These are phyloP conservation scores for Ylistrum balloti DNA, from an alignment of 1,140 invertebrate species.

Conservation along the genomic window DNA sequence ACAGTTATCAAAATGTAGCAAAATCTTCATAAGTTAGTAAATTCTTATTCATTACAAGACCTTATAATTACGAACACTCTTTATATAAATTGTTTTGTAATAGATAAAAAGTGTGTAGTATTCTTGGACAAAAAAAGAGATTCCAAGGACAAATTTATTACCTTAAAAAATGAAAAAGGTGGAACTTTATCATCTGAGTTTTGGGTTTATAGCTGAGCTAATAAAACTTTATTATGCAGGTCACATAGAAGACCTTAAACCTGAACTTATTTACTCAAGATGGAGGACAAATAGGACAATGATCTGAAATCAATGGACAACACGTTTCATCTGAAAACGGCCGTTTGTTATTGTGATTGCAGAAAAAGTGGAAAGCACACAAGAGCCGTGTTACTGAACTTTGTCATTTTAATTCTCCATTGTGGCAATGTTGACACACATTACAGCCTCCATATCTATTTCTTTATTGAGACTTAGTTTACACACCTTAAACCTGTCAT, in stretches of 20 bases:
- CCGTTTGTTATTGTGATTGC: slow-evolving; percentile 10
- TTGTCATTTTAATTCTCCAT: slow-evolving; percentile 18
- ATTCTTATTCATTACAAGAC: no score
- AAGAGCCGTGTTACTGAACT: slow-evolving; percentile 10
- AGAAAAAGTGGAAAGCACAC: slow-evolving; percentile 10
- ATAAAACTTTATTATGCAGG: no score
- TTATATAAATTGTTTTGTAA: no score
- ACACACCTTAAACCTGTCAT: neutral
- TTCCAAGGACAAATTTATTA: no score
- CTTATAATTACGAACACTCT: no score
- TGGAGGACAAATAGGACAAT: neutral
- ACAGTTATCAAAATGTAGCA: no score
- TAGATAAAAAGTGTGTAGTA: no score
- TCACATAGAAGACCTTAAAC: neutral
- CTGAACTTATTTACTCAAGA: neutral
- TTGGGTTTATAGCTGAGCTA: no score
- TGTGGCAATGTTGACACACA: neutral
- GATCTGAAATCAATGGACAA: neutral
- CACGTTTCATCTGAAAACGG: neutral
- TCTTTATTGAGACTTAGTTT: neutral
- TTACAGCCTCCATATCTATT: neutral
- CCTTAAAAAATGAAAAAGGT: no score
- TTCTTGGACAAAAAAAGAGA: no score
- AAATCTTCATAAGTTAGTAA: no score
- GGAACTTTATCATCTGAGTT: no score